Percentiles rank a stretch among this genome's conserved stretches.
phyloP scores from a whole-genome alignment of 2,888 invertebrate species.

The Sinhomidia bicolor region DNA sequence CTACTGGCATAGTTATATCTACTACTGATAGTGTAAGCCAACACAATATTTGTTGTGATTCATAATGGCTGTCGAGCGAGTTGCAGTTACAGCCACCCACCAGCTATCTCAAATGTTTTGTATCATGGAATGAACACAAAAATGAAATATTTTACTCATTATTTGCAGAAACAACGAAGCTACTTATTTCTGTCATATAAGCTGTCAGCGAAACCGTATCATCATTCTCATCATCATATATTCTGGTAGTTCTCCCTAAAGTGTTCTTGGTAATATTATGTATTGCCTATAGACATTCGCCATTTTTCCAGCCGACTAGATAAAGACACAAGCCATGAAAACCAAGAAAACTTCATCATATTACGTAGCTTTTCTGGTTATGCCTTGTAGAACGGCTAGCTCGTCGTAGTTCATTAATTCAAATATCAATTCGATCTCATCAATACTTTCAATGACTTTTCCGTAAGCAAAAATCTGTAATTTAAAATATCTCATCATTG shows the following conservation, averaged over 20 bases:
- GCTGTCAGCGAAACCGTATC: conserved; percentile 8
- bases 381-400: too few relatives aligned
- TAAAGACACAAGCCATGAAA: too few relatives aligned
- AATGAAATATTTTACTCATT: conserved; percentile 48
- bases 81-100: background rate
- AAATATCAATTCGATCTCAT: too few relatives aligned
- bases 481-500: too few relatives aligned
- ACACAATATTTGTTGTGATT: background rate
- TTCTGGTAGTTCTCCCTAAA: too few relatives aligned
- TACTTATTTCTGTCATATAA: conserved; percentile 44
- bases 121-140: background rate
- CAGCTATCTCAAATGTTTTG: background rate
- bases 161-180: conserved; percentile 36
- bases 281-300: too few relatives aligned
- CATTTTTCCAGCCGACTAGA: too few relatives aligned
- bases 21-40: background rate
- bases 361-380: too few relatives aligned
- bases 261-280: too few relatives aligned
- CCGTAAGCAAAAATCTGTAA: too few relatives aligned
- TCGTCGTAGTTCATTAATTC: too few relatives aligned
- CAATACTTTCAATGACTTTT: too few relatives aligned
- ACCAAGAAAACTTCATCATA: background rate
- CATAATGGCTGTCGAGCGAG: background rate
- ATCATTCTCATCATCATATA: background rate
- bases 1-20: background rate